Evolutionary conservation across 2,888 invertebrate genomes (phyloP).

Genomic region (Acrobeloides nanus): DNA sequence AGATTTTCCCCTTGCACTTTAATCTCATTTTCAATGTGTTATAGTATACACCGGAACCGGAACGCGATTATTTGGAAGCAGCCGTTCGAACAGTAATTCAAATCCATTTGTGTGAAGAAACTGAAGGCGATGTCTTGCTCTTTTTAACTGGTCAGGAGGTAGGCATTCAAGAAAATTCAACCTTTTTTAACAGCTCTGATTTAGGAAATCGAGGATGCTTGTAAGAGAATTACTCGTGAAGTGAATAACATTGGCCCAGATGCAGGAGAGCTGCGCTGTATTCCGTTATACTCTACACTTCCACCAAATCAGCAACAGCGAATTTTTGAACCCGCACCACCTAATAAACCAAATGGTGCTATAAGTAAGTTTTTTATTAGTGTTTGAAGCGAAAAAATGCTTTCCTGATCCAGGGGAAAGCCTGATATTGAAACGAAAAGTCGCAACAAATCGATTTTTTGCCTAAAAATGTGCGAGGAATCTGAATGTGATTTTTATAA

Average conservation of each 20-base stretch:
- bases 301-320: slow-evolving; percentile 80
- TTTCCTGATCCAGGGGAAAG: no score
- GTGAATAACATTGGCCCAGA: slow-evolving; percentile 81
- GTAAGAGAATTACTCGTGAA: slow-evolving; percentile 90
- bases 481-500: no score
- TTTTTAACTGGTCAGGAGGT: slow-evolving; percentile 78
- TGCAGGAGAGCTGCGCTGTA: slow-evolving; percentile 92
- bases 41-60: slow-evolving; percentile 89
- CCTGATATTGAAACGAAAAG: no score
- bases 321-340: slow-evolving; percentile 93
- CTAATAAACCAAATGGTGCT: slow-evolving; percentile 77
- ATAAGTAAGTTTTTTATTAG: slow-evolving; percentile 64
- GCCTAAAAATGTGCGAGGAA: no score
- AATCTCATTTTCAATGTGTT: slow-evolving; percentile 11
- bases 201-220: slow-evolving; percentile 96
- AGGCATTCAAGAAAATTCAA: no score
- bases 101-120: slow-evolving; percentile 74
- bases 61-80: slow-evolving; percentile 92
- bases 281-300: slow-evolving; percentile 93
- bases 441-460: no score
- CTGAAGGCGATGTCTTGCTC: slow-evolving; percentile 75
- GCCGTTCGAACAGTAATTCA: slow-evolving; percentile 93
- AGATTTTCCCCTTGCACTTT: slow-evolving; percentile 5
- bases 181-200: slow-evolving; percentile 75
- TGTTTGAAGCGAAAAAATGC: no score